Evolutionary conservation across 92 coral and sea anemone species (phyloP).

Genomic region (Pocillopora grandis): DNA sequence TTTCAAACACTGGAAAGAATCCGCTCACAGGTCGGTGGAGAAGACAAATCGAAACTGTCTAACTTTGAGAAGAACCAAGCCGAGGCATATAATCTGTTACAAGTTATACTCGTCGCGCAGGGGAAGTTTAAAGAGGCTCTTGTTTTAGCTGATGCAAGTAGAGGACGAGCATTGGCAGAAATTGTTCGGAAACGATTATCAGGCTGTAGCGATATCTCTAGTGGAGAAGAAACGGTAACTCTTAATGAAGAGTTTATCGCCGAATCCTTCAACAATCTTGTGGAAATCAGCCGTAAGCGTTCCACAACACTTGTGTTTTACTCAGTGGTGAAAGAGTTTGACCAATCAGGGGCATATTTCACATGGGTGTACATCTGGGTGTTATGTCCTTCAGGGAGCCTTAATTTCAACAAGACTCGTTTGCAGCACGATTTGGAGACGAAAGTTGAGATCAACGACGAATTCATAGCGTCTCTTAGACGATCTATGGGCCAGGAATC

Average conservation of each 20-base stretch:
- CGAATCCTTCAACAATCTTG: slow-evolving; percentile 22
- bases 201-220: background rate
- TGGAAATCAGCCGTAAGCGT: slow-evolving; percentile 40
- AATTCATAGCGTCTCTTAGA: slow-evolving; percentile 39
- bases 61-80: slow-evolving; percentile 70
- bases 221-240: slow-evolving; percentile 1
- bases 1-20: slow-evolving; percentile 58
- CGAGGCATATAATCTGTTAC: slow-evolving; percentile 62
- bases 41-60: slow-evolving; percentile 61
- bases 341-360: slow-evolving; percentile 6
- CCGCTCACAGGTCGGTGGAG: slow-evolving; percentile 67
- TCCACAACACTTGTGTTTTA: slow-evolving; percentile 48
- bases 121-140: slow-evolving; percentile 59
- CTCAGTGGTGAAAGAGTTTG: slow-evolving; percentile 59
- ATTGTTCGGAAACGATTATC: slow-evolving; percentile 38
- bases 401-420: slow-evolving; percentile 47
- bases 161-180: slow-evolving; percentile 60
- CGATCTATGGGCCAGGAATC: slow-evolving; percentile 28
- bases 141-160: slow-evolving; percentile 49
- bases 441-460: slow-evolving; percentile 43
- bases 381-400: slow-evolving; percentile 42
- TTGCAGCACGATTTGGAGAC: slow-evolving; percentile 28
- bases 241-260: slow-evolving; percentile 32
- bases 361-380: slow-evolving; percentile 54
- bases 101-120: slow-evolving; percentile 51